Conservation (phyloP, 2,888 invertebrate genomes). For the Drosophila monieri region DNA sequence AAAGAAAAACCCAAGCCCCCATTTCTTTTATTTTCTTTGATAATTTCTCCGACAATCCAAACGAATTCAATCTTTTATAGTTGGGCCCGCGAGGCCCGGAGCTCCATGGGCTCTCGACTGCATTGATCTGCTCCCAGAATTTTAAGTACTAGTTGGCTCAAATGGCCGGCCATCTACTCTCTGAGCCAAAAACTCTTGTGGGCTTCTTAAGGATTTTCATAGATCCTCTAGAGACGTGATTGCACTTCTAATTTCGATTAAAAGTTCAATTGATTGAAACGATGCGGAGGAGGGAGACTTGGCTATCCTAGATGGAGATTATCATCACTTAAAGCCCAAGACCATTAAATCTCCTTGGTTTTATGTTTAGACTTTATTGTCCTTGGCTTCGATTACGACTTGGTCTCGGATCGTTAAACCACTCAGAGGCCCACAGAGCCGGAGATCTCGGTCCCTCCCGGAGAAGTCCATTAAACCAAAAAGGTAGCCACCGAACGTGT, state of each 20-base stretch:
- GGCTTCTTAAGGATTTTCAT: conserved; percentile 18
- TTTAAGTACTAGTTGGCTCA: conserved; percentile 59
- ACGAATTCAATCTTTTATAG: conserved; percentile 29
- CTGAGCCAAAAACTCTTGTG: not conserved
- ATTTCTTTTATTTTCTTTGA: conserved; percentile 76
- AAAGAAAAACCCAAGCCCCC: not conserved
- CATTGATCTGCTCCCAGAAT: conserved; percentile 70
- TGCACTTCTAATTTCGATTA: conserved; percentile 6
- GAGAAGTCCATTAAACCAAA: conserved; percentile 25
- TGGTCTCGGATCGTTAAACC: conserved; percentile 24
- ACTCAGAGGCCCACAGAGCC: not conserved
- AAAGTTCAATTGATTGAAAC: not conserved
- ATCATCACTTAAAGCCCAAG: conserved; percentile 6
- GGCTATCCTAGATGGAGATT: not conserved
- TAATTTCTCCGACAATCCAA: conserved; percentile 66
- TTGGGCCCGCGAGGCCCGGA: conserved; percentile 21
- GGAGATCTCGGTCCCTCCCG: too few relatives aligned
- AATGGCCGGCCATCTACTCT: not conserved
- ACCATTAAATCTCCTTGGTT: conserved; percentile 14
- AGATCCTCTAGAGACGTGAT: conserved; percentile 26
- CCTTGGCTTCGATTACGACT: conserved; percentile 24
- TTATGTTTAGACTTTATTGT: conserved; percentile 29
- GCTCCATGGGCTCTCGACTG: conserved; percentile 7
- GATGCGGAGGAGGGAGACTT: not conserved
- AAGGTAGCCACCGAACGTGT: conserved; percentile 25